Evolutionary conservation across 1,140 invertebrate species (phyloP).

Genomic region (Lycorma delicatula): DNA sequence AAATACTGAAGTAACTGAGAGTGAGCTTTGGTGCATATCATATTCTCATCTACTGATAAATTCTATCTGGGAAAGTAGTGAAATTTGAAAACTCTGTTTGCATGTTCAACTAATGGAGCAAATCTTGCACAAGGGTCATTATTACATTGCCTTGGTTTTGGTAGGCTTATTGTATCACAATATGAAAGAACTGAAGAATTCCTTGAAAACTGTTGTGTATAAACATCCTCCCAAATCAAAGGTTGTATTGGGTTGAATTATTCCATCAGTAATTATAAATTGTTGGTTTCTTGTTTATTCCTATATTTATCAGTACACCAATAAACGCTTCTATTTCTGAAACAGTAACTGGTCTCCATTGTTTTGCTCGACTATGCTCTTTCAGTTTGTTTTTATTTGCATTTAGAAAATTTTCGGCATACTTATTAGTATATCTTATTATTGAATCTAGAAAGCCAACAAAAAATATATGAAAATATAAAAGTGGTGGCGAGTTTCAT

Average conservation of each 20-base stretch:
- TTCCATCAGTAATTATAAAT: neutral
- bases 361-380: neutral
- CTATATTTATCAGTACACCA: conserved; percentile 1
- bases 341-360: neutral
- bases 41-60: conserved; percentile 16
- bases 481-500: neutral
- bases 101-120: conserved; percentile 5
- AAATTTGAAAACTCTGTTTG: conserved; percentile 3
- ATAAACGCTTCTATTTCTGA: neutral
- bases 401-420: neutral
- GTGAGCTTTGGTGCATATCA: conserved; percentile 13
- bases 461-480: conserved; percentile 4
- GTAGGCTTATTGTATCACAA: conserved; percentile 1
- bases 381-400: neutral
- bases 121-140: conserved; percentile 13
- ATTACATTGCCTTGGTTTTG: neutral
- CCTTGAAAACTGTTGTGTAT: conserved; percentile 6
- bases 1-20: conserved; percentile 15
- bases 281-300: conserved; percentile 3
- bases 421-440: conserved; percentile 2
- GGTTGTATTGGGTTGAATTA: neutral
- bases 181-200: conserved; percentile 14
- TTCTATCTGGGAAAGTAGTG: conserved; percentile 4
- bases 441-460: neutral
- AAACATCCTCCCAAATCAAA: conserved; percentile 12